Percentiles rank a stretch among this genome's conserved stretches.
Evolutionary conservation across 2,113 vertebrate genomes (phyloP).

Genomic region (Glaucidium brasilianum): DNA sequence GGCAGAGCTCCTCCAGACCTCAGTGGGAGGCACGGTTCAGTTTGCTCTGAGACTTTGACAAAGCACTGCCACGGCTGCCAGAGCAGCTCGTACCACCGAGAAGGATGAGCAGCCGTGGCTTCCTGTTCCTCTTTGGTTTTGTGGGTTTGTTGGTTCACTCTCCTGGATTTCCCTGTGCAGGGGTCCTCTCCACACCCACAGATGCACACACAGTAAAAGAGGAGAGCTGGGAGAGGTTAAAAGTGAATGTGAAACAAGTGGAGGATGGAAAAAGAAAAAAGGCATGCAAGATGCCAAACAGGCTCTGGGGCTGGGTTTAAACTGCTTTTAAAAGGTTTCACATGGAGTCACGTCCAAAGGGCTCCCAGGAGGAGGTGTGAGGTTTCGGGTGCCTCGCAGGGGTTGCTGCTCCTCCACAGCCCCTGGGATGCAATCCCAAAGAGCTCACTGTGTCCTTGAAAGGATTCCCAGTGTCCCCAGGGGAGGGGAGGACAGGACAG

Average conservation of each 20-base stretch:
- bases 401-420: not conserved
- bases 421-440: not conserved
- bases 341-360: not conserved
- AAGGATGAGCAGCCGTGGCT: not conserved
- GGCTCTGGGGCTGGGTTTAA: not conserved
- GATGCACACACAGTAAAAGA: not conserved
- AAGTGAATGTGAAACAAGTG: not conserved
- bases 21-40: fast-evolving
- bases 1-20: not conserved
- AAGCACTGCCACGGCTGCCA: fast-evolving
- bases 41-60: not conserved
- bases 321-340: not conserved
- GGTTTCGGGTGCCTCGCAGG: not conserved
- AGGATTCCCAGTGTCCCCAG: not conserved
- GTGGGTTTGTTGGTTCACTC: not conserved
- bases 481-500: not conserved
- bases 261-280: not conserved
- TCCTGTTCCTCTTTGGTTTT: not conserved
- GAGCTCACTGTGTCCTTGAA: not conserved
- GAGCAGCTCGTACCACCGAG: fast-evolving
- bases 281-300: fast-evolving
- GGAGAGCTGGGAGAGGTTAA: not conserved
- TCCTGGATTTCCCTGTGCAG: not conserved
- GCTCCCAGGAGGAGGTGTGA: not conserved
- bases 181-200: not conserved